Conservation (phyloP, 2,797 vertebrate genomes). For the Alauda arvensis region DNA sequence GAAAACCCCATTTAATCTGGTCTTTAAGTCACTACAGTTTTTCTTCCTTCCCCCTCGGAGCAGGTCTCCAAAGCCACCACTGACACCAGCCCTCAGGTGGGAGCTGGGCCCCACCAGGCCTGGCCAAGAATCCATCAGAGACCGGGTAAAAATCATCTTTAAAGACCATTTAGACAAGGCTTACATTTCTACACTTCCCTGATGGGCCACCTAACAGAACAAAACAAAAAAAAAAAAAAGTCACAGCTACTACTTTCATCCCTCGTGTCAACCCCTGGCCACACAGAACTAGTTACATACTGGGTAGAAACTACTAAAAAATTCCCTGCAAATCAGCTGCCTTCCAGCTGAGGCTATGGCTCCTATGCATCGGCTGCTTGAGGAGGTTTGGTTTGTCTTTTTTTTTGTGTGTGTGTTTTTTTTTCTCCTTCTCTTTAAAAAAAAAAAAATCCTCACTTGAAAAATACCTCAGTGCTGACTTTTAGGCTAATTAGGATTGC, state of each 20-base stretch:
- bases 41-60: slow-evolving; percentile 36
- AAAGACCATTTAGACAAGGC: slow-evolving; percentile 61
- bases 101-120: background rate
- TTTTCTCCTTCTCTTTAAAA: background rate
- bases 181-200: slow-evolving; percentile 65
- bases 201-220: slow-evolving; percentile 47
- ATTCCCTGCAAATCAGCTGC: slow-evolving; percentile 77
- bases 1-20: slow-evolving; percentile 59
- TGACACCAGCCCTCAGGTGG: background rate
- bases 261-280: slow-evolving; percentile 58
- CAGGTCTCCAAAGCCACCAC: background rate
- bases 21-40: slow-evolving; percentile 34
- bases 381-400: slow-evolving; percentile 22
- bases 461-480: slow-evolving; percentile 65
- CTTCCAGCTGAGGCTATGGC: slow-evolving; percentile 75
- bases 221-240: background rate
- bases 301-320: slow-evolving; percentile 73
- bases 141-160: slow-evolving; percentile 45
- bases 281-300: slow-evolving; percentile 68
- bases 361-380: slow-evolving; percentile 70
- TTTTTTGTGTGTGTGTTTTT: background rate
- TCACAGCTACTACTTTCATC: slow-evolving; percentile 65
- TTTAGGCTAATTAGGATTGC: slow-evolving; percentile 59
- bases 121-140: slow-evolving; percentile 15
- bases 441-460: slow-evolving; percentile 50